Evolutionary conservation across 2,888 invertebrate species (phyloP).

Genomic region (Orchesella flavescens): DNA sequence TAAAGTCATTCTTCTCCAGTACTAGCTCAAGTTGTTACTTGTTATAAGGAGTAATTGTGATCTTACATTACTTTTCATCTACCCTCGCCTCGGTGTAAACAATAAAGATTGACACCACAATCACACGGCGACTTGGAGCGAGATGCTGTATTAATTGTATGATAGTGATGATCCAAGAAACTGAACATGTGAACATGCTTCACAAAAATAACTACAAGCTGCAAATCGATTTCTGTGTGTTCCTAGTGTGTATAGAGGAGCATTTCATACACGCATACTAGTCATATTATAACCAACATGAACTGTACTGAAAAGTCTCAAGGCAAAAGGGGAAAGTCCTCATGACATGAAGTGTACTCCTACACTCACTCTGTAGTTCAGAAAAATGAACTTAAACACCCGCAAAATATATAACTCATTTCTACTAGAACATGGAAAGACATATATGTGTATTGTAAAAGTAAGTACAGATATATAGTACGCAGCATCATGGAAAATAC

Average conservation of each 20-base stretch:
- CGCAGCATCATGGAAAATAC: background rate
- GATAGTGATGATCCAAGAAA: too few species aligned
- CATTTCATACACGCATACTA: background rate
- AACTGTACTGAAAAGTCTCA: constrained; percentile 14
- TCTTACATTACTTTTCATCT: constrained; percentile 2
- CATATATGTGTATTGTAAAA: too few species aligned
- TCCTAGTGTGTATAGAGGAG: background rate
- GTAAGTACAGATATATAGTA: background rate
- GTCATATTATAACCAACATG: background rate
- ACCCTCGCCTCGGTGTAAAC: constrained; percentile 22
- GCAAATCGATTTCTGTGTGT: background rate
- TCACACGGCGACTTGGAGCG: background rate
- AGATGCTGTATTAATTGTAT: background rate
- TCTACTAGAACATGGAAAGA: background rate
- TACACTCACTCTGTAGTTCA: constrained; percentile 1
- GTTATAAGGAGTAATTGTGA: background rate
- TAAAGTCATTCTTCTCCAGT: too few species aligned
- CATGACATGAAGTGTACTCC: constrained; percentile 14
- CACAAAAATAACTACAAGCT: background rate
- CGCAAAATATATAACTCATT: background rate
- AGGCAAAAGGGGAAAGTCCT: constrained; percentile 55
- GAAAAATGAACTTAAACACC: constrained; percentile 11
- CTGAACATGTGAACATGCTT: too few species aligned
- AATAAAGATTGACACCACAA: constrained; percentile 43
- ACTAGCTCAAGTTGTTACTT: too few species aligned